Conservation (phyloP, 2,113 vertebrate genomes). For the Petaurus breviceps region DNA sequence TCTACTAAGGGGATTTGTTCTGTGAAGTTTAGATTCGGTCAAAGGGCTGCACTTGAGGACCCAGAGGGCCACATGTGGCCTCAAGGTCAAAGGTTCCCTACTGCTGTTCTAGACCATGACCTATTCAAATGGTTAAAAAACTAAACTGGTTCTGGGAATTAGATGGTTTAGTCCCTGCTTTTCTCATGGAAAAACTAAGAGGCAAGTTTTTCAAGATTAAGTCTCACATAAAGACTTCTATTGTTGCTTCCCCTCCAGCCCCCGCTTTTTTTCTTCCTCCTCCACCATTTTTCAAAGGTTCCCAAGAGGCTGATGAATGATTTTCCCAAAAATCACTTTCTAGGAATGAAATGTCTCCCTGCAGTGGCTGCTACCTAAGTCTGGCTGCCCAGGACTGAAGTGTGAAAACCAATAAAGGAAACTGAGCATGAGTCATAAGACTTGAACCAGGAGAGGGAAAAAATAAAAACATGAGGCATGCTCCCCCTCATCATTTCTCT, state of each 20-base stretch:
- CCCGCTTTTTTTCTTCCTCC: background rate
- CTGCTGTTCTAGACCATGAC: background rate
- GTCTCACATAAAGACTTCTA: background rate
- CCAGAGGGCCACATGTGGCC: no score
- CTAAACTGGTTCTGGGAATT: slow-evolving; percentile 32
- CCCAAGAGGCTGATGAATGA: background rate
- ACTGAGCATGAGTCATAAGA: background rate
- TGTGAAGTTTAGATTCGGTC: no score
- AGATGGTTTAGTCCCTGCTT: background rate
- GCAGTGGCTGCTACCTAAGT: background rate
- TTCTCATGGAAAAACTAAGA: slow-evolving; percentile 2
- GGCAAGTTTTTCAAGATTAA: slow-evolving; percentile 11
- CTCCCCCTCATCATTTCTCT: no score
- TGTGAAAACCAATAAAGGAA: background rate
- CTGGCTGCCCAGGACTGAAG: background rate
- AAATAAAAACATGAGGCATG: background rate
- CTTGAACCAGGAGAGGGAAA: background rate
- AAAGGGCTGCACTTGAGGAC: no score
- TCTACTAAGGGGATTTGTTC: no score
- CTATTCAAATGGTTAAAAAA: slow-evolving; percentile 29
- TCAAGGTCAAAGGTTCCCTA: no score
- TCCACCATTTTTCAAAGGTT: background rate
- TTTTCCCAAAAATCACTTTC: background rate
- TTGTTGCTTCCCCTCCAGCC: background rate
- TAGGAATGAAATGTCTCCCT: background rate